Base-by-base conservation (phyloP, 2,113 vertebrate species). In the Ailuropoda melanoleuca region DNA sequence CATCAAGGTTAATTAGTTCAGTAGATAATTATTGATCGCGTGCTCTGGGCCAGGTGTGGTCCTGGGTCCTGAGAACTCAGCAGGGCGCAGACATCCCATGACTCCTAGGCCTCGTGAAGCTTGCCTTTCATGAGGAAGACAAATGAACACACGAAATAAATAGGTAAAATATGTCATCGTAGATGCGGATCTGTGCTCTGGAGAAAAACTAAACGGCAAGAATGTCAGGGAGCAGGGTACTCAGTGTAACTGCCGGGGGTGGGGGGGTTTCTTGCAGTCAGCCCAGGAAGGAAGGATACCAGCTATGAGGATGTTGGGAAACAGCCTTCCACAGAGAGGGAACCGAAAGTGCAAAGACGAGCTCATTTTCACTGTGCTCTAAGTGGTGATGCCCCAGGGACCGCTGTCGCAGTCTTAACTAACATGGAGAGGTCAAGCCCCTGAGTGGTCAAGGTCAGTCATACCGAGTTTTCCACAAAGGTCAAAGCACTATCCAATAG, bases 271-370 rank as follows among this genome's bases (percentile, higher is more conserved):
- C 21, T 6, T 8, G 15, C 53, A 55, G 68, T 23, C 23, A 46
- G 31, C 50, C 0, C 0, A 1, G 24, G 77, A 48, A 58, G 43
- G 7, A 48, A 60, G 50, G 18, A 14, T 39, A 19, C n/a, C 19
- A 11, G 21, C n/a, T 64, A 26, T 0, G 7, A 6, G 6, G 10
- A 3, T 37, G 2, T 26, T 7, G 26, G 43, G 29, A 46, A 43
- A 81, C 11, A 7, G 31, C 9, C 84, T 81, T 62, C 39, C 31
- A 1, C 18, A 26, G 8, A 86, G 48, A 92, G 60, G 34, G 21
- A 83, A 15, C 18, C 55, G 6, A 29, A 23, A 18, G 31, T 21
- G 8, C 43, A 17, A 80, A 66, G 18, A 15, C 13, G 9, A 8
- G 13, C 39, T 64, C 23, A 13, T 19, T 88, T 39, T 64, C 21